Conservation (phyloP, 2,888 invertebrate species). For the Nomada goodeniana region DNA sequence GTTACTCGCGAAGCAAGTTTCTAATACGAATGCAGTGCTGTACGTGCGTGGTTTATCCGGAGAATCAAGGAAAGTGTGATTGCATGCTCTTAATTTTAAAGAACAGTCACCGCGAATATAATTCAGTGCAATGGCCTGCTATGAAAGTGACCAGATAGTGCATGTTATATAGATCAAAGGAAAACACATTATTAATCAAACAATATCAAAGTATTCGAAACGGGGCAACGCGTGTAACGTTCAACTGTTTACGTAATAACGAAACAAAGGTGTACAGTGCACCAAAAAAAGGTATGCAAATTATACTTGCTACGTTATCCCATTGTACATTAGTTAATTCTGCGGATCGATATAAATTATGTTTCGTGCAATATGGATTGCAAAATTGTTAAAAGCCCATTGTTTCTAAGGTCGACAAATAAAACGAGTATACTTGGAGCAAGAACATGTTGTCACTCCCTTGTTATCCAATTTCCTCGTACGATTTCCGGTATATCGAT, state of each 20-base stretch:
- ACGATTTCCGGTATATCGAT: neutral
- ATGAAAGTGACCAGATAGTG: too few relatives aligned
- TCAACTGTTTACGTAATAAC: neutral
- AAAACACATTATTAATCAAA: too few relatives aligned
- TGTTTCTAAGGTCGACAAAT: neutral
- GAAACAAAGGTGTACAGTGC: neutral
- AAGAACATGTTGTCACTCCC: neutral
- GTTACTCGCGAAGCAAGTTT: conserved; percentile 73
- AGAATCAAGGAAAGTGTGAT: conserved; percentile 70
- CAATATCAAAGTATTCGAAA: too few relatives aligned
- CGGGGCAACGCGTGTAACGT: neutral
- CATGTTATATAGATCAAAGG: too few relatives aligned
- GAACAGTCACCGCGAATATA: neutral
- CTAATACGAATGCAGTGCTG: conserved; percentile 70
- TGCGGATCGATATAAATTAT: too few relatives aligned
- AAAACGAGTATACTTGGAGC: neutral
- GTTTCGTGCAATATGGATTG: neutral
- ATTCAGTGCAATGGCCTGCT: neutral
- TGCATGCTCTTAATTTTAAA: conserved; percentile 67
- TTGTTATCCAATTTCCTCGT: neutral
- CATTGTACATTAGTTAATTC: neutral
- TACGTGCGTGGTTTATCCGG: conserved; percentile 64
- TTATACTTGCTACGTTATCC: neutral
- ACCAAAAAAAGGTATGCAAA: neutral
- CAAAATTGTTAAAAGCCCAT: neutral